Evolutionary conservation across 2,888 invertebrate genomes (phyloP).

Genomic region (Idaea straminata): DNA sequence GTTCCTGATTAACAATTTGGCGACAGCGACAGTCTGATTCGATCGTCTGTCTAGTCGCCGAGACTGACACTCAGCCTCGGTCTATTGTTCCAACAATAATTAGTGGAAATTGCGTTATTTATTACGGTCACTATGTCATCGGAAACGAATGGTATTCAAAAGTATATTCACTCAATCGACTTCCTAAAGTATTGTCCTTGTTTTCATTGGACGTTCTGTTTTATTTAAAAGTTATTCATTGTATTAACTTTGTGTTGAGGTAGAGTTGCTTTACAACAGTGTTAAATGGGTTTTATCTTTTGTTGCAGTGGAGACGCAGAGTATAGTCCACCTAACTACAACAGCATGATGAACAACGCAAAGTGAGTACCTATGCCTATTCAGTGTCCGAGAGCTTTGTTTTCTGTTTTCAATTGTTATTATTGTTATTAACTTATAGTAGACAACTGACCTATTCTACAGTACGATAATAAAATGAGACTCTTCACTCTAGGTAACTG

Average conservation of each 20-base stretch:
- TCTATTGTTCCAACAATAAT: slow-evolving; percentile 49
- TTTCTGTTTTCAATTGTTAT: too few relatives aligned
- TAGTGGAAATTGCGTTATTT: slow-evolving; percentile 54
- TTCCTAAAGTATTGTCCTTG: not conserved
- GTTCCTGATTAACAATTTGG: slow-evolving; percentile 26
- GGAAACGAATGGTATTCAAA: slow-evolving; percentile 23
- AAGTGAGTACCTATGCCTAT: slow-evolving; percentile 55
- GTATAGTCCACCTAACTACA: slow-evolving; percentile 65
- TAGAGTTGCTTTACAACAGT: slow-evolving; percentile 1
- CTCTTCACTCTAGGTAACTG: too few relatives aligned
- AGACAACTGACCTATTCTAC: too few relatives aligned
- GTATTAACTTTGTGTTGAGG: slow-evolving; percentile 5
- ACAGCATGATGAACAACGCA: slow-evolving; percentile 70
- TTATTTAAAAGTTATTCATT: slow-evolving; percentile 9
- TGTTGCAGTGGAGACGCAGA: slow-evolving; percentile 68
- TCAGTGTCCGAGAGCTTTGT: too few relatives aligned
- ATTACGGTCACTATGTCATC: slow-evolving; percentile 22
- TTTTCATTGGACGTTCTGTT: slow-evolving; percentile 9
- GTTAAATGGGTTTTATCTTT: slow-evolving; percentile 25
- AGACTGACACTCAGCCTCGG: slow-evolving; percentile 32
- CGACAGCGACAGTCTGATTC: not conserved
- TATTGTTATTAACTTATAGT: too few relatives aligned
- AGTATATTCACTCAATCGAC: slow-evolving; percentile 11
- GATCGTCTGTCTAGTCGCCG: slow-evolving; percentile 25
- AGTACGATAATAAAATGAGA: too few relatives aligned